Conservation (phyloP, 64 coral and sea anemone genomes). For the Acropora tenuis region DNA sequence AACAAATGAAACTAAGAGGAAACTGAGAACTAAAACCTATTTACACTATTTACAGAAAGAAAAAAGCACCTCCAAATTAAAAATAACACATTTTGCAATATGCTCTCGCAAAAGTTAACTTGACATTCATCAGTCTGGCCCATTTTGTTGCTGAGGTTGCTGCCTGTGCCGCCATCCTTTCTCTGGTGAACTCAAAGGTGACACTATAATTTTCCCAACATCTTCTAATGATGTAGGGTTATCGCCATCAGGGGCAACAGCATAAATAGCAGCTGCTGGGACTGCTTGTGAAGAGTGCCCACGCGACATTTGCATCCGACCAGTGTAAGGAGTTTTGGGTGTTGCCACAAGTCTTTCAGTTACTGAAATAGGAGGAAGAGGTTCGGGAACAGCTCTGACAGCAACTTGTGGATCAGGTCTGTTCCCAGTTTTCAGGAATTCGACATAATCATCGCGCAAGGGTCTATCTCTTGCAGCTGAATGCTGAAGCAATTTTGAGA, state of each 20-base stretch:
- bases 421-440: conserved; percentile 88
- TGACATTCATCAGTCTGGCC: conserved; percentile 6
- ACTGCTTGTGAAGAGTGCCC: conserved; percentile 47
- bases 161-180: conserved; percentile 90
- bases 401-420: conserved; percentile 91
- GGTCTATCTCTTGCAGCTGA: conserved; percentile 65
- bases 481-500: conserved; percentile 45
- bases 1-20: neutral
- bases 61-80: neutral
- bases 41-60: conserved; percentile 29
- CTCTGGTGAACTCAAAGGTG: conserved; percentile 88
- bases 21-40: neutral
- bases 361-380: conserved; percentile 76
- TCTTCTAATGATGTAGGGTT: conserved; percentile 51
- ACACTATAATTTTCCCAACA: conserved; percentile 89
- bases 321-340: conserved; percentile 52
- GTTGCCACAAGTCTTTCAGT: conserved; percentile 64
- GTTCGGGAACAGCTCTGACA: conserved; percentile 83
- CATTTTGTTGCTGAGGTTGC: conserved; percentile 86
- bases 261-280: conserved; percentile 31
- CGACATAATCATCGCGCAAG: conserved; percentile 83
- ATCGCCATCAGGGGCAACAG: conserved; percentile 24
- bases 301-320: conserved; percentile 61
- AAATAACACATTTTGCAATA: neutral
- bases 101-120: neutral